Conservation (phyloP, 2,797 vertebrate genomes). For the Arnoldichthys spilopterus region DNA sequence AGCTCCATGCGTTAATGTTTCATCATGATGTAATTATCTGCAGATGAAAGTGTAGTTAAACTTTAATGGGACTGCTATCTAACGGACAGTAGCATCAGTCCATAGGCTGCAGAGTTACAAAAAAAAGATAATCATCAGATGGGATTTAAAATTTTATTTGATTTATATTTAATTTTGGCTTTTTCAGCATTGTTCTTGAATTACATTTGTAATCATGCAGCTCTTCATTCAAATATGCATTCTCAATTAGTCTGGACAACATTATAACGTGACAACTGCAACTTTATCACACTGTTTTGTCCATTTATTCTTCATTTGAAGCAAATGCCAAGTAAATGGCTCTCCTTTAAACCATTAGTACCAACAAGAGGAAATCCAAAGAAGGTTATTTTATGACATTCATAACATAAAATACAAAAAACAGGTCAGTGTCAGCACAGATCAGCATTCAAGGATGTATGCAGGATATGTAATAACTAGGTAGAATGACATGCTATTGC, state of each 20-base stretch:
- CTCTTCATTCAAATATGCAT: background rate
- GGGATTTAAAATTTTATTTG: background rate
- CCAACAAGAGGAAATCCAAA: background rate
- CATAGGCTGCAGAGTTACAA: background rate
- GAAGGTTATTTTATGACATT: background rate
- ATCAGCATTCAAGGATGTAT: background rate
- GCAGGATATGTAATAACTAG: background rate
- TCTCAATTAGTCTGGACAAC: background rate
- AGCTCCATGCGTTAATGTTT: background rate
- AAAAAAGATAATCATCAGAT: background rate
- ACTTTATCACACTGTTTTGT: no score
- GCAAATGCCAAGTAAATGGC: background rate
- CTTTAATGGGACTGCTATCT: conserved; percentile 20
- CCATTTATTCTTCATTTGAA: background rate
- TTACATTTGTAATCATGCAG: background rate
- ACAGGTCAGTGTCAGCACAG: background rate
- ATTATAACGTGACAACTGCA: no score
- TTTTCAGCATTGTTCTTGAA: background rate
- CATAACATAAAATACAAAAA: background rate
- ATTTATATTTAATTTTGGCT: background rate
- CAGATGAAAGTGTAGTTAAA: conserved; percentile 33
- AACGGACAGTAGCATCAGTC: conserved; percentile 23
- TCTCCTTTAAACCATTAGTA: background rate
- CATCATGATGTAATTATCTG: conserved; percentile 39
- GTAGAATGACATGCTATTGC: background rate